Evolutionary conservation across 2,797 vertebrate genomes (phyloP).

Genomic region (Zalophus californianus): DNA sequence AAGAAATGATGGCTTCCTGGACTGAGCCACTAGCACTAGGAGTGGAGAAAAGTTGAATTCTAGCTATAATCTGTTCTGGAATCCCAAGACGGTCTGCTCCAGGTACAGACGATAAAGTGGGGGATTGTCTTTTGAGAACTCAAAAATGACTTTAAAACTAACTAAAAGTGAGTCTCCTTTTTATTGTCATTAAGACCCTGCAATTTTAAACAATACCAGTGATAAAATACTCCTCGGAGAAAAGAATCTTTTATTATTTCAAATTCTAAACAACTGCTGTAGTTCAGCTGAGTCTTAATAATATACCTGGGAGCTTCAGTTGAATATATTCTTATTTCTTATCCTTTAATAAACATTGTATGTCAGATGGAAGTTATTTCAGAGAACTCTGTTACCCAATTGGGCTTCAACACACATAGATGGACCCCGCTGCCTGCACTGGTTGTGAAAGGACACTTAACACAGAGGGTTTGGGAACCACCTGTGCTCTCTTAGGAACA

Average conservation of each 20-base stretch:
- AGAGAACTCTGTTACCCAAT: not conserved
- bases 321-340: not conserved
- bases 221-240: slow-evolving; percentile 15
- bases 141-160: not conserved
- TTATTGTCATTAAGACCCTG: not conserved
- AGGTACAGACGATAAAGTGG: not conserved
- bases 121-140: not conserved
- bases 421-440: not conserved
- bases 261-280: not conserved
- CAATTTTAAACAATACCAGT: slow-evolving; percentile 13
- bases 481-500: not conserved
- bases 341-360: not conserved
- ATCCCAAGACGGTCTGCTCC: not conserved
- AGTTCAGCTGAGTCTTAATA: not conserved
- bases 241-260: slow-evolving; percentile 10
- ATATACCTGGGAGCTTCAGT: not conserved
- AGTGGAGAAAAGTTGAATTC: not conserved
- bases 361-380: not conserved
- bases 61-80: not conserved
- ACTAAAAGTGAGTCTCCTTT: slow-evolving; percentile 5
- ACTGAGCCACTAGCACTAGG: not conserved
- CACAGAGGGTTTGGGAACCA: not conserved
- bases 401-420: not conserved
- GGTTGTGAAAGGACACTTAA: not conserved
- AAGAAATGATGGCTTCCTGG: not conserved